Conservation (phyloP, 2,888 invertebrate genomes). For the Molanna angustata region DNA sequence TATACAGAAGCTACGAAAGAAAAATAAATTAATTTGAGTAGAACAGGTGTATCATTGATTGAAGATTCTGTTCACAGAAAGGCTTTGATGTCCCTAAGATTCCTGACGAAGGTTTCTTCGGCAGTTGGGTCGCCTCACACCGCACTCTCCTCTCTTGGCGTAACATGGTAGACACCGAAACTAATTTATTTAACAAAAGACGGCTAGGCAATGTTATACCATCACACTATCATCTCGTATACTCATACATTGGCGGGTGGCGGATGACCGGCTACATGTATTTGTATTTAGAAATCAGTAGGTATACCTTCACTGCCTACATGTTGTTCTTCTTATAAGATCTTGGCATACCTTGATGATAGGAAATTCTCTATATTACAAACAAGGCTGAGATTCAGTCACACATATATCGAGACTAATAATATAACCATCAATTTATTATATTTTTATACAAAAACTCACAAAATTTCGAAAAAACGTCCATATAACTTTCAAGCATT, state of each 20-base stretch:
- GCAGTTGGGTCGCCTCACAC: neutral
- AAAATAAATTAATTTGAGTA: too few species aligned
- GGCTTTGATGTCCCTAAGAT: too few species aligned
- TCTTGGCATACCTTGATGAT: slow-evolving; percentile 30
- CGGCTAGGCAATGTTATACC: too few species aligned
- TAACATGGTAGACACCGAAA: slow-evolving; percentile 61
- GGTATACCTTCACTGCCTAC: slow-evolving; percentile 21
- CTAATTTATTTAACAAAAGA: slow-evolving; percentile 60
- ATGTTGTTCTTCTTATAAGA: slow-evolving; percentile 30
- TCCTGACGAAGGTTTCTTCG: too few species aligned
- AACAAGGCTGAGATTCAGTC: slow-evolving; percentile 12
- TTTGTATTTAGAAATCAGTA: slow-evolving; percentile 30
- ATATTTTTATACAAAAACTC: too few species aligned
- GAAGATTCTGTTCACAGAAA: too few species aligned
- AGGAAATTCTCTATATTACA: slow-evolving; percentile 25
- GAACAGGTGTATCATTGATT: too few species aligned
- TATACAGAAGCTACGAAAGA: too few species aligned
- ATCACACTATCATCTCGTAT: too few species aligned
- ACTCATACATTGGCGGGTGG: slow-evolving; percentile 21
- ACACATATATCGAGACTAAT: slow-evolving; percentile 6
- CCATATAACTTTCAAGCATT: too few species aligned
- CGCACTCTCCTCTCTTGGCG: slow-evolving; percentile 39
- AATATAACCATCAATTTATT: too few species aligned
- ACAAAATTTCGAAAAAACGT: too few species aligned
- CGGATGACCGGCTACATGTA: slow-evolving; percentile 25